Evolutionary conservation across 2,113 vertebrate genomes (phyloP).

Genomic region (Murina feae): DNA sequence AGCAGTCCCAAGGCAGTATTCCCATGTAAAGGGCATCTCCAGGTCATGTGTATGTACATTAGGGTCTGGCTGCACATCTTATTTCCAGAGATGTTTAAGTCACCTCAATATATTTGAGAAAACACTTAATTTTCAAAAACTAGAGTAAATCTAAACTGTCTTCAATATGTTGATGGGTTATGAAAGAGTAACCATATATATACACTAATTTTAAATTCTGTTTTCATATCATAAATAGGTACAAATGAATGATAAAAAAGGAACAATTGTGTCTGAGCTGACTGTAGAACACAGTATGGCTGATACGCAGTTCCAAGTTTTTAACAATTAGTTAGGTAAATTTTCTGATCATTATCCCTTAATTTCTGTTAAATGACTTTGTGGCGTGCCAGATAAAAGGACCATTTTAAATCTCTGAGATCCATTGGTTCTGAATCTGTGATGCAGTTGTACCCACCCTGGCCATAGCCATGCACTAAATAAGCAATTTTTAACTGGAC

Average conservation of each 20-base stretch:
- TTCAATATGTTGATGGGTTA: background rate
- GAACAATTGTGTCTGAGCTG: background rate
- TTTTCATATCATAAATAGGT: background rate
- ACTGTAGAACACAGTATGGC: background rate
- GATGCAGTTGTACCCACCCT: too few relatives aligned
- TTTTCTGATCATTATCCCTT: background rate
- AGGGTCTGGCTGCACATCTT: background rate
- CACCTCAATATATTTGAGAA: background rate
- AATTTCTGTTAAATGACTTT: background rate
- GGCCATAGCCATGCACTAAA: too few relatives aligned
- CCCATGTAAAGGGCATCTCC: accelerated
- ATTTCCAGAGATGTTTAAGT: background rate
- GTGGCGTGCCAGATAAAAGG: background rate
- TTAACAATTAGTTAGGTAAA: background rate
- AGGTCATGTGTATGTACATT: background rate
- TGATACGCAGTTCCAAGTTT: background rate
- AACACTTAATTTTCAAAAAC: background rate
- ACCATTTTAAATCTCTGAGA: background rate
- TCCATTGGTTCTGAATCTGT: background rate
- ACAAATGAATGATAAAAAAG: background rate
- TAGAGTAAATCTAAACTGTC: background rate
- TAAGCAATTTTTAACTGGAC: background rate
- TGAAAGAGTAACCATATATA: background rate
- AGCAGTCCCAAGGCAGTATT: background rate
- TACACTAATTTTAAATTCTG: background rate